Conservation (phyloP, 2,888 invertebrate species). For the Drosophila paranaensis region DNA sequence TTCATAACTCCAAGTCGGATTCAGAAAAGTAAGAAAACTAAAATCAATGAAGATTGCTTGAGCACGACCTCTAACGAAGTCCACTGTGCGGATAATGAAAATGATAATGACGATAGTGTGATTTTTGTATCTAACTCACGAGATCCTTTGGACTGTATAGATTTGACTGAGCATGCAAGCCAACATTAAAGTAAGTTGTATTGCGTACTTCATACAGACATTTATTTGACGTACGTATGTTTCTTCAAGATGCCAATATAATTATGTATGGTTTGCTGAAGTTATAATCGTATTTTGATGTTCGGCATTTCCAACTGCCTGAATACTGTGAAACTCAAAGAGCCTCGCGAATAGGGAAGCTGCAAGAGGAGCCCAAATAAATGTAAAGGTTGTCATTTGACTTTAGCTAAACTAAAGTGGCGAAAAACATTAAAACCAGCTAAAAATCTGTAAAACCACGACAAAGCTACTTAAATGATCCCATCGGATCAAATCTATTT, state of each 20-base stretch:
- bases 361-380: background rate
- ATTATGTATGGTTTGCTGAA: background rate
- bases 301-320: background rate
- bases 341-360: no score
- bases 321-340: no score
- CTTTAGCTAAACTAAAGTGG: no score
- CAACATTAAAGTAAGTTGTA: background rate
- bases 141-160: background rate
- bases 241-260: background rate
- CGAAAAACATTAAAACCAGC: no score
- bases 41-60: background rate
- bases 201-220: background rate
- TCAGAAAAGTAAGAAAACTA: background rate
- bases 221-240: background rate
- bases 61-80: background rate
- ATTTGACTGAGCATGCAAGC: background rate
- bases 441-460: no score
- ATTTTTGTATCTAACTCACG: slow-evolving; percentile 1
- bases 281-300: background rate
- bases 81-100: background rate
- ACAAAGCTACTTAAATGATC: no score
- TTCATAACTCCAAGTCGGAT: background rate
- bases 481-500: no score
- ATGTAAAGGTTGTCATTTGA: no score
- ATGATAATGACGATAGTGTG: background rate